Evolutionary conservation across 2,113 vertebrate genomes (phyloP).

Genomic region (Fulmarus glacialis): DNA sequence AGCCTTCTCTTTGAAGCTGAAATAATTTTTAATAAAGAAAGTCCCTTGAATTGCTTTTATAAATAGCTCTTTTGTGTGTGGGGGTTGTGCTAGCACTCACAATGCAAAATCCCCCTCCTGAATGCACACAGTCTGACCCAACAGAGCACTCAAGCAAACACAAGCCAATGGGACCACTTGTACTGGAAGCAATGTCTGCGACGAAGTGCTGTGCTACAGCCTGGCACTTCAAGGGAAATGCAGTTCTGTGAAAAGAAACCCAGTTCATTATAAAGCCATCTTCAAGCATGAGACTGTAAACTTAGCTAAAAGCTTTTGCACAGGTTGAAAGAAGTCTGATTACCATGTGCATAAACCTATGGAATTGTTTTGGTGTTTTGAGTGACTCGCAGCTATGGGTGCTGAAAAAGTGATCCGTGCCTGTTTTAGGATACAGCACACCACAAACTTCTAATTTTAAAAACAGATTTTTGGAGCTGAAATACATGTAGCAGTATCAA

Average conservation of each 20-base stretch:
- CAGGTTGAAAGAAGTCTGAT: background rate
- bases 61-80: background rate
- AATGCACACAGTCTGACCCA: background rate
- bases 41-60: background rate
- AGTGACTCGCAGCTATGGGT: background rate
- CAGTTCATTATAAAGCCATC: background rate
- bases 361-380: background rate
- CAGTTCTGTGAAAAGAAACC: background rate
- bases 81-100: background rate
- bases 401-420: background rate
- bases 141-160: background rate
- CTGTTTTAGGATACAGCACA: background rate
- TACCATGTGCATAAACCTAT: background rate
- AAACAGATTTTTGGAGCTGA: background rate
- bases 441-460: background rate
- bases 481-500: background rate
- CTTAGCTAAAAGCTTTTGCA: background rate
- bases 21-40: background rate
- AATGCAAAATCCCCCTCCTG: background rate
- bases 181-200: background rate
- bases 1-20: background rate
- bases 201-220: background rate
- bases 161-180: background rate
- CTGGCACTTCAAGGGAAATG: background rate
- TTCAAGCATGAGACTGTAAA: background rate